These are phyloP conservation scores for Podarcis cretensis DNA, from an alignment of 2,113 vertebrate genomes.

Conservation along the genomic window DNA sequence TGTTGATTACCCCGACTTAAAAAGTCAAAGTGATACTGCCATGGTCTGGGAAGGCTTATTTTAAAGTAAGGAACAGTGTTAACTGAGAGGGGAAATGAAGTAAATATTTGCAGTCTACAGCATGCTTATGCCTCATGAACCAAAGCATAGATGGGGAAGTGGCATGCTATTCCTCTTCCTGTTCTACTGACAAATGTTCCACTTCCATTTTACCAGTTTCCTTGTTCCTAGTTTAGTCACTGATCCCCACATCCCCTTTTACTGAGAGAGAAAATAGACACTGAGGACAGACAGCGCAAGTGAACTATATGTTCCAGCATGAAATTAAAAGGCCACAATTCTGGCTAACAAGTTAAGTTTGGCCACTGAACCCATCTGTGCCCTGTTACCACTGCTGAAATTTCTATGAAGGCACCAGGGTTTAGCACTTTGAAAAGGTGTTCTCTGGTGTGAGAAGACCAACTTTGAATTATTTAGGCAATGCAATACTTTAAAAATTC, in stretches of 20 bases:
- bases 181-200: conserved; percentile 31
- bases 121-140: neutral
- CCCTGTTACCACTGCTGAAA: neutral
- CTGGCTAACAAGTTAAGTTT: neutral
- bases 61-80: neutral
- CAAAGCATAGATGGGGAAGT: conserved; percentile 24
- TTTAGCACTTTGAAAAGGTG: rapidly evolving
- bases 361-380: neutral
- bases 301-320: rapidly evolving
- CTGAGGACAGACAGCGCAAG: neutral
- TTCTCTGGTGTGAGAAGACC: neutral
- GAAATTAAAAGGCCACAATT: rapidly evolving
- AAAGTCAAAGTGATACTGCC: neutral
- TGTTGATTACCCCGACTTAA: neutral
- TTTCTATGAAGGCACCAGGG: neutral
- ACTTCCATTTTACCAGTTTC: conserved; percentile 25
- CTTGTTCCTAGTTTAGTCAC: conserved; percentile 24
- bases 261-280: neutral
- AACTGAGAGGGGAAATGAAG: neutral
- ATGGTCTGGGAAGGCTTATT: neutral
- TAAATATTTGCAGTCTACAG: neutral
- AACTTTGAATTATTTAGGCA: neutral
- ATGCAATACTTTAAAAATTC: neutral
- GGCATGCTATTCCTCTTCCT: conserved; percentile 8
- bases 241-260: conserved; percentile 24